Conservation (phyloP, 53 echinoderm and acorn worm species). For the Zoroaster sp. region DNA sequence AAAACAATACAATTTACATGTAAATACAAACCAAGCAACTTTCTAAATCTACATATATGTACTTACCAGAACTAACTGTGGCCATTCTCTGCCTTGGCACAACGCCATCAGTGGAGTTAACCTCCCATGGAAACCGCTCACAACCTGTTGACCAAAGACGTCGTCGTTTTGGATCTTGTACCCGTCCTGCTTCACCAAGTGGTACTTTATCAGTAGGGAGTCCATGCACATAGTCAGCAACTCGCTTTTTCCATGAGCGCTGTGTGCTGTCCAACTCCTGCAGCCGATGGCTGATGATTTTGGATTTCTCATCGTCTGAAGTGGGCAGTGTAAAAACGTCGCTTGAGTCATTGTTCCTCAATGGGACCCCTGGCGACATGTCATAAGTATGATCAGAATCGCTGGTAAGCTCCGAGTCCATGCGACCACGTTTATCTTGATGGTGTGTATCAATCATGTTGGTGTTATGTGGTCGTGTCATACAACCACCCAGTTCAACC, state of each 20-base stretch:
- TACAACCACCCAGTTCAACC: neutral
- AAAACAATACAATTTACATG: neutral
- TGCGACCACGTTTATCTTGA: neutral
- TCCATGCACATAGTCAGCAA: conserved; percentile 46
- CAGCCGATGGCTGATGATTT: conserved; percentile 13
- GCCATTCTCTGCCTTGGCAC: conserved; percentile 12
- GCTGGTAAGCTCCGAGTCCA: conserved; percentile 45
- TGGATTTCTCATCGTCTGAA: conserved; percentile 15
- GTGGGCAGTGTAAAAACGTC: conserved; percentile 28
- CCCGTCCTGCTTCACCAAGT: neutral
- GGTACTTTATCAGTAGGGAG: neutral
- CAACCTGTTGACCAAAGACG: conserved; percentile 44
- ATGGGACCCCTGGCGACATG: neutral
- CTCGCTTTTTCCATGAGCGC: conserved; percentile 32
- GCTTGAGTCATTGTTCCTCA: neutral
- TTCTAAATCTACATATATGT: neutral
- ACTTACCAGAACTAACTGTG: conserved; percentile 49
- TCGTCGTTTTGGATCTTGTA: conserved; percentile 30
- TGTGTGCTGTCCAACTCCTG: conserved; percentile 38
- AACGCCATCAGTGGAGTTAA: conserved; percentile 21
- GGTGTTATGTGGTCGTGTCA: neutral
- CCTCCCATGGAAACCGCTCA: conserved; percentile 32
- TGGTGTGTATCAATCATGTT: conserved; percentile 29
- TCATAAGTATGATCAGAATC: conserved; percentile 16
- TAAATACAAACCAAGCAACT: neutral